A percentile compares a stretch with the other conserved stretches of the same genome.
phyloP scores from a whole-genome alignment of 2,888 invertebrate genomes.

The Aproaerema taeniolella region DNA sequence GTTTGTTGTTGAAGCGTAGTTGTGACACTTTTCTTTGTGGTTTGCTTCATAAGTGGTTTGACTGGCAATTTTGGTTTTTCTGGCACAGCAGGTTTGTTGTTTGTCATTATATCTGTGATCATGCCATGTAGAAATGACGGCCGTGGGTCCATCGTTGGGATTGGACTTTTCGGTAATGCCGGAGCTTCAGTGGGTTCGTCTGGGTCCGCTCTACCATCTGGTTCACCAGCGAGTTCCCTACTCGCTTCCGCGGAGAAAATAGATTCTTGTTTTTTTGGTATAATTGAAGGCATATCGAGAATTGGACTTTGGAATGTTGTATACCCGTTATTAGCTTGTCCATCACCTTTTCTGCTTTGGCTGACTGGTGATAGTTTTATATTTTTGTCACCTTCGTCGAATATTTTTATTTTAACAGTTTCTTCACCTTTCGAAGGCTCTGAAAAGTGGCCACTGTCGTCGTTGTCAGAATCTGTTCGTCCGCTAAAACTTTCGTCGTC shows the following conservation, averaged over 20 bases:
- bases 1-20: constrained; percentile 65
- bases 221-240: constrained; percentile 89
- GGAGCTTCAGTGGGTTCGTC: constrained; percentile 83
- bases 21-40: constrained; percentile 51
- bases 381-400: constrained; percentile 63
- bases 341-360: constrained; percentile 62
- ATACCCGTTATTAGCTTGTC: constrained; percentile 60
- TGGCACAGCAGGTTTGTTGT: constrained; percentile 80
- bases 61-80: constrained; percentile 82
- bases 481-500: constrained; percentile 72
- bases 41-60: constrained; percentile 76
- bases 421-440: constrained; percentile 68
- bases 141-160: constrained; percentile 77
- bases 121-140: constrained; percentile 85
- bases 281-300: constrained; percentile 65
- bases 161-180: constrained; percentile 82
- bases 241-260: constrained; percentile 79
- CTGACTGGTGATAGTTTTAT: constrained; percentile 64
- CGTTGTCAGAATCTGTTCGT: constrained; percentile 78
- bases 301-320: constrained; percentile 70
- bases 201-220: constrained; percentile 91
- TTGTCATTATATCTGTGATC: constrained; percentile 65
- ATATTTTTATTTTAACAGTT: constrained; percentile 71
- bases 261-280: constrained; percentile 58
- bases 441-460: constrained; percentile 72